Percentiles rank a stretch among this genome's conserved stretches.
These are phyloP conservation scores for Patella ulyssiponensis DNA, from an alignment of 2,888 invertebrate genomes.

Conservation along the genomic window DNA sequence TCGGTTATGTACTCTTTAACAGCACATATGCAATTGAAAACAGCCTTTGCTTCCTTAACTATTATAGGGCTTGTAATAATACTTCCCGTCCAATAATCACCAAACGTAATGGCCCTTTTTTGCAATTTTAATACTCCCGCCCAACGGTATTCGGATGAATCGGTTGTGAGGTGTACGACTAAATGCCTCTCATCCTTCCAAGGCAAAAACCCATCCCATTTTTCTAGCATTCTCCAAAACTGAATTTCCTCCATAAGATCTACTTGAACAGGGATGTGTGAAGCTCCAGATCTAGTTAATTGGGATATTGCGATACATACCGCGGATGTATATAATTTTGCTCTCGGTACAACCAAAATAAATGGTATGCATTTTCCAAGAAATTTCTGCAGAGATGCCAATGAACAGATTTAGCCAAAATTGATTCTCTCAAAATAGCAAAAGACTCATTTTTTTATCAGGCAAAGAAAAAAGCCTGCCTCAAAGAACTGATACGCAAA, in stretches of 20 bases:
- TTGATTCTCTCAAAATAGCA: neutral
- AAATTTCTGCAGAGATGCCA: neutral
- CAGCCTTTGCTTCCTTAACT: neutral
- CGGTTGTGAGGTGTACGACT: neutral
- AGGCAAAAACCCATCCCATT: neutral
- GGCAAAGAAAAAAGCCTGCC: neutral
- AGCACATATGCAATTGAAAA: neutral
- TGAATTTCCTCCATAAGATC: neutral
- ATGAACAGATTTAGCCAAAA: neutral
- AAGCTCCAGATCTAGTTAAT: neutral
- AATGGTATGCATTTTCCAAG: neutral
- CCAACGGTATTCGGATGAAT: neutral
- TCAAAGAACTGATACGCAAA: neutral
- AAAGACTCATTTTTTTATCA: neutral
- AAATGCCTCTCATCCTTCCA: neutral
- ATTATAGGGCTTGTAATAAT: neutral
- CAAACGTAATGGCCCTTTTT: neutral
- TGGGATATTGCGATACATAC: neutral
- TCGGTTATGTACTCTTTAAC: neutral
- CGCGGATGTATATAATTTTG: neutral
- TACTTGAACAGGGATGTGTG: no score
- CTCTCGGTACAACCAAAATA: neutral
- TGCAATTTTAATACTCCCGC: neutral
- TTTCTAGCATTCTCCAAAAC: neutral
- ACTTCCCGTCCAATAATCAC: neutral